These are phyloP conservation scores for Cryptomyrus ogoouensis DNA, from an alignment of 2,113 vertebrate genomes.

Conservation along the genomic window DNA sequence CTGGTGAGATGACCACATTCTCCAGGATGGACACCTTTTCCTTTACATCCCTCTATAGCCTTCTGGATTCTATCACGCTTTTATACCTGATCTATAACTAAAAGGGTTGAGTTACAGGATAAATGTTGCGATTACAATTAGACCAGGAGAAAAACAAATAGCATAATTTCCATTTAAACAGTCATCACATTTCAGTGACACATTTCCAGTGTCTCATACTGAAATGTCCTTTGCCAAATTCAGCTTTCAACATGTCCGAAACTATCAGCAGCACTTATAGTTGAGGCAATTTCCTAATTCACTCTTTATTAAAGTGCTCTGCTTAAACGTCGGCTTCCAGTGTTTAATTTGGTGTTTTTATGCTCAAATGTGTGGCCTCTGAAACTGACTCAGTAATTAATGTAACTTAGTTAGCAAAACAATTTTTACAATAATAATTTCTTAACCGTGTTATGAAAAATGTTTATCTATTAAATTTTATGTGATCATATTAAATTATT, in stretches of 20 bases:
- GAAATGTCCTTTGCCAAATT: not conserved
- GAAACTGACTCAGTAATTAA: not conserved
- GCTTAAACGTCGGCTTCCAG: not conserved
- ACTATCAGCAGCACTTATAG: not conserved
- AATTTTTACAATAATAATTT: not conserved
- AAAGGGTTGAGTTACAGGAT: not conserved
- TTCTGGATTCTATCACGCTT: not conserved
- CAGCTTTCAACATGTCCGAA: not conserved
- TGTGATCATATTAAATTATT: not conserved
- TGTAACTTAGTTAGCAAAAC: not conserved
- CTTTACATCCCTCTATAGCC: not conserved
- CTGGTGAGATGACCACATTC: not conserved
- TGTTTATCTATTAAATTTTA: not conserved
- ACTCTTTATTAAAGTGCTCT: not conserved
- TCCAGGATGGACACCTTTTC: not conserved
- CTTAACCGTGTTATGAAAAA: not conserved
- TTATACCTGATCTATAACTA: not conserved
- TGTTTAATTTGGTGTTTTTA: not conserved
- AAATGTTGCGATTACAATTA: not conserved
- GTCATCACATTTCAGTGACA: not conserved
- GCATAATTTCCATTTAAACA: not conserved
- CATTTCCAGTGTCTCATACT: not conserved
- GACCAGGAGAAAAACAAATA: not conserved
- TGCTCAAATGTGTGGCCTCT: not conserved
- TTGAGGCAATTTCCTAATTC: not conserved